Base-by-base conservation (phyloP, 2,888 invertebrate species). In the Drosophila melanocephala region DNA sequence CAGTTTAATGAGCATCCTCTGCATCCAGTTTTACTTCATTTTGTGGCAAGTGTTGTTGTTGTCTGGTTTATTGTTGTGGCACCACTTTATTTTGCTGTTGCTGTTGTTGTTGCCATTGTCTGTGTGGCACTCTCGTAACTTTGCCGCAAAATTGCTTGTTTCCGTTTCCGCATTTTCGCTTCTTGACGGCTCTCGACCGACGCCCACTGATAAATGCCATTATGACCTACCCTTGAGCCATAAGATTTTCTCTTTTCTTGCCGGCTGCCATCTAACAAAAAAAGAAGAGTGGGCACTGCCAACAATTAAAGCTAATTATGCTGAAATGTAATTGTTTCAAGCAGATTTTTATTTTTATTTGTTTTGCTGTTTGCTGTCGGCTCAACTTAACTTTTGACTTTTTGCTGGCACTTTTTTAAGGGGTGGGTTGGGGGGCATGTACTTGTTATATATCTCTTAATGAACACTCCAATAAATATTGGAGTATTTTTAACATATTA, bases 231-330 rank as follows among this genome's bases (percentile, higher is more conserved):
- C 83, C 82, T 80, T 80, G 85, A 83, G 87, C 85, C 83, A 82
- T 64, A 78, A 76, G 77, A 83, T 79, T 81, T 77, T 79, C 77
- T 76, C 64, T 79, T 81, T 77, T 78, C 77, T 76, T 66, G 75
- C 64, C 69, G 62, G 68, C 72, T 74, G 67, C 68, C 61, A 77
- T 72, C 57, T 47, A 61, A 79, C 7, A 26, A 47, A 47, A 47
- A 16, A 47, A 26, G 0, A 47, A 26, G 5, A 64, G 80, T 72
- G 71, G 79, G 57, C 81, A 67, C 76, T 77, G 77, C 75, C 71
- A 78, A 86, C 89, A 92, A 92, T 92, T 92, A 92, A 92, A 92
- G 92, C 89, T 91, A 92, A 92, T 92, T 92, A 92, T 91, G 90
- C 85, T 85, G 77, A 89, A 91, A 85, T 90, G 92, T 92, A 92